phyloP scores from a whole-genome alignment of 2,888 invertebrate genomes.

The Papilio elwesi region DNA sequence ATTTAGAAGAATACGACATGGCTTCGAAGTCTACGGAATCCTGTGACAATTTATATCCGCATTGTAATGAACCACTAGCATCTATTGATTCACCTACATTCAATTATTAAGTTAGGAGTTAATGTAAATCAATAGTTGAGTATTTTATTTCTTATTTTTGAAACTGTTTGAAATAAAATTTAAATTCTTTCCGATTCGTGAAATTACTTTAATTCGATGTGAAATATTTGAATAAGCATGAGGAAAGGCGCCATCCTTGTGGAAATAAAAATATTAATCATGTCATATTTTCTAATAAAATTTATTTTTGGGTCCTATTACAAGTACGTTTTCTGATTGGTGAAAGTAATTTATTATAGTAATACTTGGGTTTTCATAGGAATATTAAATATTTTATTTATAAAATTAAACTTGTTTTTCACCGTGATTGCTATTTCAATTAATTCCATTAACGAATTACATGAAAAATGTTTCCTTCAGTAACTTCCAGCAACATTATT shows the following conservation, averaged over 20 bases:
- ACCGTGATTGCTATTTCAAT: too few species aligned
- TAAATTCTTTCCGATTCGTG: neutral
- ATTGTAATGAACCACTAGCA: conserved; percentile 54
- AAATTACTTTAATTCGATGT: neutral
- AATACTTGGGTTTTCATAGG: too few species aligned
- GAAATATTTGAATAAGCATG: neutral
- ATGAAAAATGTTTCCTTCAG: neutral
- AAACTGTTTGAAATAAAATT: neutral
- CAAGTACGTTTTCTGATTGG: too few species aligned
- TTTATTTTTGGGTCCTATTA: neutral
- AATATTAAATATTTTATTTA: too few species aligned
- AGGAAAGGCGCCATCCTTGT: too few species aligned
- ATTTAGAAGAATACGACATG: conserved; percentile 62
- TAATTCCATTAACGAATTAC: too few species aligned
- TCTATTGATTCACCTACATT: conserved; percentile 42
- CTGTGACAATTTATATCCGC: conserved; percentile 69
- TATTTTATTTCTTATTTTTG: too few species aligned
- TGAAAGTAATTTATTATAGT: too few species aligned
- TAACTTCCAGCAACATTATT: neutral
- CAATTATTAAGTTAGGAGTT: conserved; percentile 36
- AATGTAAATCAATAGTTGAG: neutral
- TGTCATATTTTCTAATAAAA: neutral
- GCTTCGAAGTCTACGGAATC: conserved; percentile 58
- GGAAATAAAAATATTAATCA: neutral
- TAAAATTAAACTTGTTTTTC: too few species aligned